A percentile compares a stretch with the other conserved stretches of the same genome.
phyloP scores from a whole-genome alignment of 2,113 vertebrate genomes.

The Albula glossodonta region DNA sequence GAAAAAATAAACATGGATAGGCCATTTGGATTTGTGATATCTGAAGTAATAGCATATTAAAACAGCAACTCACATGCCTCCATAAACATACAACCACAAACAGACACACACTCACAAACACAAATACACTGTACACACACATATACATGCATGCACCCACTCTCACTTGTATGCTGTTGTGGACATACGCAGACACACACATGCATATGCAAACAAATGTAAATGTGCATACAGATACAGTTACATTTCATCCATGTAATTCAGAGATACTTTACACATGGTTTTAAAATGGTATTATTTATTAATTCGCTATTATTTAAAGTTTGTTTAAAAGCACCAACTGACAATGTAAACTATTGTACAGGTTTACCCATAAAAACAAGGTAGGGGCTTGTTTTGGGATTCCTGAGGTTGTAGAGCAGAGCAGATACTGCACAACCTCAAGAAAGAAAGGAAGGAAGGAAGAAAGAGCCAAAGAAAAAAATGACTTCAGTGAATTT shows the following conservation, averaged over 20 bases:
- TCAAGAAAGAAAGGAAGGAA: conserved; percentile 2
- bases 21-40: neutral
- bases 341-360: neutral
- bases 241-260: neutral
- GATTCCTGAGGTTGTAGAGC: too few species aligned
- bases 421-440: neutral
- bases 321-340: neutral
- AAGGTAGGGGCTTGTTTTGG: too few species aligned
- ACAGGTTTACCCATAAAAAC: neutral
- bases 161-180: too few species aligned
- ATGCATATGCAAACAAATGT: neutral
- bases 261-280: neutral
- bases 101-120: too few species aligned
- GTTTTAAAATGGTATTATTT: neutral
- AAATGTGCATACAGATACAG: neutral
- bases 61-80: too few species aligned
- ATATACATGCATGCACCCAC: too few species aligned
- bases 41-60: too few species aligned
- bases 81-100: too few species aligned
- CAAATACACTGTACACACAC: too few species aligned
- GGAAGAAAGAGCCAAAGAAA: too few species aligned
- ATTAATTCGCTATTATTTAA: neutral
- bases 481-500: conserved; percentile 11
- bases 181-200: too few species aligned
- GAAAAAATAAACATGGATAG: neutral